Evolutionary conservation across 1,140 invertebrate species (phyloP), one percentile per base, ranked within the genome.

Genomic region (Adoxophyes honmai): DNA sequence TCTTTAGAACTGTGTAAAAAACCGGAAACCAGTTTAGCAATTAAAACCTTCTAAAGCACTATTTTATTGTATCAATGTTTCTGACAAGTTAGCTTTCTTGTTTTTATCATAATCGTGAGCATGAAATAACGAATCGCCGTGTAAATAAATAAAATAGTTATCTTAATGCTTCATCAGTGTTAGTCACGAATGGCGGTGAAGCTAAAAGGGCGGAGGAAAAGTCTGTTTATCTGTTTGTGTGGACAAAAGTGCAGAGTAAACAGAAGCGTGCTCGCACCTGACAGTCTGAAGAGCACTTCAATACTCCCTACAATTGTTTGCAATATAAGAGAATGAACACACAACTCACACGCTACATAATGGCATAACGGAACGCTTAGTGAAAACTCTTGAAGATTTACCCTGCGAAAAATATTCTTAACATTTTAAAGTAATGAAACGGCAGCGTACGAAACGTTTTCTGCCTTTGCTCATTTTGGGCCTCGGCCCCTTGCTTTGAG

Each of bases 81-180:
- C 59, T 54, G 65, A 59, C 56, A 59, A 53, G 59, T 58, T 57
- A 58, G 58, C 56, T 60, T 69, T 69, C 58, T 59, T 65, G 60
- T 62, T 65, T 71, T 64, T 69, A 69, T 69, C 62, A 34, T 58
- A 58, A 64, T 60, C 54, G 55, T 57, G 57, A 56, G 53, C 55
- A 62, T 55, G 34, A 34, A 55, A 68, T 62, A 59, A 68, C 63
- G 56, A 81, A 73, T 75, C 64, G 63, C 64, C 63, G 65, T 73
- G 74, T 78, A 80, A 85, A 82, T 78, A 80, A 85, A 82, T 77
- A 83, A 78, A 75, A 78, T 70, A 59, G 70, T 80, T 85, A 85
- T 87, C 81, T 75, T 42, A 51, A 66, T 64, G 55, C 67, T 61
- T 67, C 72, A 83, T 83, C 82, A 64, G 65, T 66, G 70, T 75